Conservation (phyloP, 2,113 vertebrate genomes). For the Solenodon paradoxus region DNA sequence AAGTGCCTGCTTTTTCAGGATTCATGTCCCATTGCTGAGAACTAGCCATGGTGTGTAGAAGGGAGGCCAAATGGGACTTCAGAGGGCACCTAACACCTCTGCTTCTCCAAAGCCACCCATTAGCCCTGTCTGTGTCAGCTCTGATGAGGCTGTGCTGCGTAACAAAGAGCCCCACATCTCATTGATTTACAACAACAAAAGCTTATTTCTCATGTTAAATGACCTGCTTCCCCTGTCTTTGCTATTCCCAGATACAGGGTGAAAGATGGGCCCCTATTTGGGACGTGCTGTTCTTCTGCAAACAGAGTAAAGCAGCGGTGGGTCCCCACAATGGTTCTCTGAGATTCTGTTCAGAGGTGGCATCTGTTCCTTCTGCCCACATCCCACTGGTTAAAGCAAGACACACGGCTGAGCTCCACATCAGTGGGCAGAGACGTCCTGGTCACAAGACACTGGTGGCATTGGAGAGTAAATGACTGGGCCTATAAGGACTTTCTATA, state of each 20-base stretch:
- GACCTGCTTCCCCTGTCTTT: not conserved
- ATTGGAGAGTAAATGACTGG: not conserved
- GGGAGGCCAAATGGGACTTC: not conserved
- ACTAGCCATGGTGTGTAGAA: not conserved
- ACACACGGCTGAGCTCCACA: not conserved
- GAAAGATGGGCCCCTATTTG: not conserved
- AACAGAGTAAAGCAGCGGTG: not conserved
- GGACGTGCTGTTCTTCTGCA: not conserved
- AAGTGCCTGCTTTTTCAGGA: not conserved
- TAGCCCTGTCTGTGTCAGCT: not conserved
- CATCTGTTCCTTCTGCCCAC: not conserved
- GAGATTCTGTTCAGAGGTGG: not conserved
- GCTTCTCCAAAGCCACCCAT: not conserved
- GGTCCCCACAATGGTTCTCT: not conserved
- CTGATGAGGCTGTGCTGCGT: not conserved
- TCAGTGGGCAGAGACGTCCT: not conserved
- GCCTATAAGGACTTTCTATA: not conserved
- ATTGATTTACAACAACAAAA: not conserved
- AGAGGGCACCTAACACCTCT: not conserved
- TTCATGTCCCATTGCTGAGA: not conserved
- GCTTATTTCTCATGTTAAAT: not conserved
- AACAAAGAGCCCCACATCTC: not conserved
- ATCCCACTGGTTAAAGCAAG: not conserved
- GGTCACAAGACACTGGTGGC: not conserved
- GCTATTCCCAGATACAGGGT: not conserved